A percentile compares a stretch with the other conserved stretches of the same genome.
Conservation (phyloP, 2,113 vertebrate species). For the Chelonoidis abingdonii region DNA sequence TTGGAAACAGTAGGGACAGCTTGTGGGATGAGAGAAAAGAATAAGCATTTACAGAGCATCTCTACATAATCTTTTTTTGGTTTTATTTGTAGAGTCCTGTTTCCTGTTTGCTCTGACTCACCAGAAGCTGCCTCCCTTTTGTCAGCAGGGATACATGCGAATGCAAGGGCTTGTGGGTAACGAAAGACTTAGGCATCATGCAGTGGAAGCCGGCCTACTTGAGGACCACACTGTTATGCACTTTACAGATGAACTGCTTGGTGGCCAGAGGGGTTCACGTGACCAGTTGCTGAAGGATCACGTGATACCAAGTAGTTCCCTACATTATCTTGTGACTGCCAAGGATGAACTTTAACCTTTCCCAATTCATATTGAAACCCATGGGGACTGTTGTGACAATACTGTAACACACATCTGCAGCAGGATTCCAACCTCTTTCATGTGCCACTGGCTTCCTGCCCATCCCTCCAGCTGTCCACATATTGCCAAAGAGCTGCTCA, state of each 20-base stretch:
- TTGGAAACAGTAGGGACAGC: background rate
- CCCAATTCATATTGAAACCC: background rate
- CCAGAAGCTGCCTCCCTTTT: slow-evolving; percentile 89
- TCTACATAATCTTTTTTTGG: background rate
- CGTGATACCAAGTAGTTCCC: background rate
- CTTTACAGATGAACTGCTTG: background rate
- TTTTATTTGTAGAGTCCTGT: slow-evolving; percentile 87
- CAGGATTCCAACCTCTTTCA: background rate
- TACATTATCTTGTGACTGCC: slow-evolving; percentile 73
- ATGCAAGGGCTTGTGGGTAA: slow-evolving; percentile 82
- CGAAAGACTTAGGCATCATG: slow-evolving; percentile 62
- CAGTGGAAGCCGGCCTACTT: slow-evolving; percentile 66
- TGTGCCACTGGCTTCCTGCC: background rate
- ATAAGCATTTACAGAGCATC: background rate
- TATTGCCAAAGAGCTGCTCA: slow-evolving; percentile 59
- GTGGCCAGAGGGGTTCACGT: background rate
- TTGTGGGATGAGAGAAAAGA: background rate
- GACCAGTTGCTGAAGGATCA: slow-evolving; percentile 47
- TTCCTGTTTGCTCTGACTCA: slow-evolving; percentile 90
- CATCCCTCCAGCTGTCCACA: background rate
- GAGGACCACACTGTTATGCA: slow-evolving; percentile 20
- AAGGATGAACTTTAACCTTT: slow-evolving; percentile 85
- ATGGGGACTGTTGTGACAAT: background rate
- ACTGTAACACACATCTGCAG: slow-evolving; percentile 6
- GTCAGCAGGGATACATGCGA: slow-evolving; percentile 87